Conservation (phyloP, 2,113 vertebrate species). For the Mesitornis unicolor region DNA sequence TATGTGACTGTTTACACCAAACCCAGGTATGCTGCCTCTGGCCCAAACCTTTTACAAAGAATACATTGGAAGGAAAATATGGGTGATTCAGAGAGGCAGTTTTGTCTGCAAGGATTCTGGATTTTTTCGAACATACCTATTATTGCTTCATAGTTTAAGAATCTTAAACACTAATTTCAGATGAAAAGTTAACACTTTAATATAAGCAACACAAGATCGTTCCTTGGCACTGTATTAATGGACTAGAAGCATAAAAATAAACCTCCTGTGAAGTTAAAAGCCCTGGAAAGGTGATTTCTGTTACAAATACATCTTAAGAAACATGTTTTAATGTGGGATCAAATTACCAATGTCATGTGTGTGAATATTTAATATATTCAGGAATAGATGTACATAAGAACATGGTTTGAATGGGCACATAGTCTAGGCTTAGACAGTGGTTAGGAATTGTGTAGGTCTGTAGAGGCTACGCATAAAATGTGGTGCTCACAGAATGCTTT, state of each 20-base stretch:
- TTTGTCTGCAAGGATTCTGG: not conserved
- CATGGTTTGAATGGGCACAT: rapidly evolving
- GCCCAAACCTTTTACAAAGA: not conserved
- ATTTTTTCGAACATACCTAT: not conserved
- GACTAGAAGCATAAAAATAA: not conserved
- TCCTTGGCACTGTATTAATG: not conserved
- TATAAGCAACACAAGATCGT: not conserved
- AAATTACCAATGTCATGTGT: not conserved
- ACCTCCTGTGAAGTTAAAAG: not conserved
- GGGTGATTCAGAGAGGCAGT: not conserved
- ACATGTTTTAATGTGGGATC: not conserved
- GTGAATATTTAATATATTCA: not conserved
- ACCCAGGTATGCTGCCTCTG: not conserved
- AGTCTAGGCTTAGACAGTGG: not conserved
- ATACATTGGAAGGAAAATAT: not conserved
- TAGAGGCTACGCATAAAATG: not conserved
- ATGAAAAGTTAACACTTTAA: not conserved
- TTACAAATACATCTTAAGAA: not conserved
- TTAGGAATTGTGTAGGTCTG: not conserved
- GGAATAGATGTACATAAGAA: rapidly evolving
- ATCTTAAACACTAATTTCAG: not conserved
- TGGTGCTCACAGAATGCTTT: not conserved
- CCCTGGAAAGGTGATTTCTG: not conserved
- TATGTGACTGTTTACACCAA: not conserved
- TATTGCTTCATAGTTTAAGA: not conserved